Base-by-base conservation (phyloP, 2,888 invertebrate genomes). In the Mythimna impura region DNA sequence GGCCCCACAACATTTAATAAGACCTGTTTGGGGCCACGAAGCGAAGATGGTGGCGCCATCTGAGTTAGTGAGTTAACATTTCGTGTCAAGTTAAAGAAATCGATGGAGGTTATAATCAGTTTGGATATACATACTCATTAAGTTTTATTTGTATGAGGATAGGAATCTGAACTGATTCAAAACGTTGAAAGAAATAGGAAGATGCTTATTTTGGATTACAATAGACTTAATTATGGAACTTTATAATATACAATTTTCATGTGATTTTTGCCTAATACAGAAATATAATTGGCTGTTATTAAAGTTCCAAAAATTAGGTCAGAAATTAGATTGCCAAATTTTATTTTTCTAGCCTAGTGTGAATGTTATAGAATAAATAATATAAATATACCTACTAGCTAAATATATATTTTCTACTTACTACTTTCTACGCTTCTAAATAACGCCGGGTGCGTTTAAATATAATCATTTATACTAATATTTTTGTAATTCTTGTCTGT, bases 401-500 rank as follows among this genome's bases (percentile, higher is more conserved):
- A 62, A 74, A 69, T 66, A 66, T 65, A 77, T 77, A 76, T 72
- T 69, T 74, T 71, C 30, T 30, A 30, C 30, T 30, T 30, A 30
- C 3, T 30, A 30, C 30, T 30, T 30, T 30, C 30, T 30, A 76
- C 50, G 67, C 82, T 82, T 78, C 52, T 63, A 65, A 72, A 54
- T 55, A 71, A 83, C 71, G 83, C 73, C 72, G 17, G 66, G 72
- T 62, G 71, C 72, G 76, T 72, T 74, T 40, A 52, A 71, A 72
- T 84, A 68, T 69, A 74, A 82, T 71, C 58, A 61, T 77, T 78
- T 54, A 64, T 60, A 68, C 65, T 77, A 70, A 73, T 85, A 84
- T 85, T 84, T 86, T 85, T 85, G 73, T 88, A 88, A 82, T 86
- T 85, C 80, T 81, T 81, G 82, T 83, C 89, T 89, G 89, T 89